Base-by-base conservation (phyloP, 1,140 invertebrate species). In the Leptonema lineaticorne region DNA sequence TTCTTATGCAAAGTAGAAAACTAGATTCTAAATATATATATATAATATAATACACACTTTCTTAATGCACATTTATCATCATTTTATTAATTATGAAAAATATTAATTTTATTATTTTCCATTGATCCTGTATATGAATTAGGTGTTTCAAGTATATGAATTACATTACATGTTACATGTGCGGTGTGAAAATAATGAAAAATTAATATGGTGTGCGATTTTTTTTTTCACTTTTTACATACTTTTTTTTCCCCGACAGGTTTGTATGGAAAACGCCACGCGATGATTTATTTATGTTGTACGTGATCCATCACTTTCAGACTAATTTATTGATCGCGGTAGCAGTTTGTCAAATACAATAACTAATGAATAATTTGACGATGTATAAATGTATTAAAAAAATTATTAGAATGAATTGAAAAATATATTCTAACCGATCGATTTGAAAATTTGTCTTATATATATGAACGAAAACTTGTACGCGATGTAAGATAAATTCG, bases 221-320 rank as follows among this genome's bases (percentile, higher is more conserved):
- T 4, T 41, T 41, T 41, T 41, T 33, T 33, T 33, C 24, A 8
- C 24, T 53, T 53, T 53, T 2, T 3, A 24, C n/a, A n/a, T n/a
- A n/a, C n/a, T n/a, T n/a, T n/a, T n/a, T n/a, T n/a, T n/a, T n/a
- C n/a, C n/a, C n/a, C n/a, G n/a, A n/a, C 50, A 24, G 27, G 50
- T 53, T 53, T 53, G 50, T 53, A 53, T 24, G 8, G 24, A 53
- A 53, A 53, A 53, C 50, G 50, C 50, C 50, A 53, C 50, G 27
- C 20, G 50, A 53, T 53, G 50, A 53, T 53, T 53, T 53, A 53
- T 53, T 22, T 24, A 53, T 24, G 50, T 53, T 53, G 50, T 53
- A 53, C 50, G 50, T 53, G 50, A 53, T 53, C 50, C 50, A 53
- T 53, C 50, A 53, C 50, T 53, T 53, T 53, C 50, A 22, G 50